Evolutionary conservation across 2,113 vertebrate species (phyloP), one percentile per base, ranked within the genome.

Genomic region (Ursus arctos): DNA sequence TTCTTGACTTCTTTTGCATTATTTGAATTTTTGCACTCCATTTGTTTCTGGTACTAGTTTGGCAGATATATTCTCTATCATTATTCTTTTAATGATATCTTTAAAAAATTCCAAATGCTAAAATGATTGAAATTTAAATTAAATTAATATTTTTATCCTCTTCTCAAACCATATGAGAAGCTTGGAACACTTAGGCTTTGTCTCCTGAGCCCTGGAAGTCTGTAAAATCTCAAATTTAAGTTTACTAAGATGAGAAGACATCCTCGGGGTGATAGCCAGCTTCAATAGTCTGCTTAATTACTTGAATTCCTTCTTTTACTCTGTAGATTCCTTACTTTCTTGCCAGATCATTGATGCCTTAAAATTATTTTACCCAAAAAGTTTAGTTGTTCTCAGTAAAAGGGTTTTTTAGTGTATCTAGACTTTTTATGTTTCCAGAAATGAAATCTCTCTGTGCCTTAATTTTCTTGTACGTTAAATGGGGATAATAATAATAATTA

Each of bases 341-440:
- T 49, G 43, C 43, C 74, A 93, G n/a, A n/a, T 77, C 59, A 76
- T 11, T 71, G 36, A 53, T 40, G 4, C 14, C 82, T 67, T 80
- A 53, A 92, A 80, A 63, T 79, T 67, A 71, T 67, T 36, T 79
- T 49, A 69, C 24, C 40, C 47, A 31, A 33, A 65, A 57, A 40
- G 51, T 89, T 74, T 49, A 72, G 82, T 65, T 61, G 14, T 49
- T 79, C 83, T 71, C 53, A 36, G 4, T 63, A 19, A 10, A 86
- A 94, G 57, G 1, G 6, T 77, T 77, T 19, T 86, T 84, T 71
- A 63, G 36, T 71, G 6, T 63, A 88, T 65, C 12, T 63, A 79
- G 43, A 72, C 13, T 31, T 87, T 83, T 53, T 49, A 49, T 55
- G 65, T 90, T 94, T 97, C 74, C 33, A 83, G 88, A 87, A 94